Evolutionary conservation across 2,888 invertebrate genomes (phyloP).

Genomic region (Elmis aenea): DNA sequence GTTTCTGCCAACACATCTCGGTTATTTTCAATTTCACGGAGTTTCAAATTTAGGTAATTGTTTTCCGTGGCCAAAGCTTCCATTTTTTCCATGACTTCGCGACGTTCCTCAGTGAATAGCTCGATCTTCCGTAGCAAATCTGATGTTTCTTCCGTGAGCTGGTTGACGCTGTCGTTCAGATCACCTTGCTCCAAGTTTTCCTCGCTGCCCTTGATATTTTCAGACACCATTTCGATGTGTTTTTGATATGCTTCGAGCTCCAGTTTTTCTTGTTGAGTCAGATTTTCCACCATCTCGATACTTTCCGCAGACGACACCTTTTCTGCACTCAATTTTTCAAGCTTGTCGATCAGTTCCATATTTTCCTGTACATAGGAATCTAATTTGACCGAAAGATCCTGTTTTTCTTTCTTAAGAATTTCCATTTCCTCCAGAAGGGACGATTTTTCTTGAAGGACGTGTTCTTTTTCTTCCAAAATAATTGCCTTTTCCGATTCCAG

Average conservation of each 20-base stretch:
- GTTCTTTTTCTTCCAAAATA: slow-evolving; percentile 49
- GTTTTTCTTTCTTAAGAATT: slow-evolving; percentile 55
- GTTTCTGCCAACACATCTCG: slow-evolving; percentile 43
- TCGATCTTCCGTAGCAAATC: slow-evolving; percentile 65
- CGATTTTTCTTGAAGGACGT: slow-evolving; percentile 51
- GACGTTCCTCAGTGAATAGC: slow-evolving; percentile 61
- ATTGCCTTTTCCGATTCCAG: slow-evolving; percentile 51
- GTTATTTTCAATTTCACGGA: slow-evolving; percentile 49
- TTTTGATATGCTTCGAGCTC: slow-evolving; percentile 66
- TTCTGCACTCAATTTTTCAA: slow-evolving; percentile 66
- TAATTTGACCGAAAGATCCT: slow-evolving; percentile 56
- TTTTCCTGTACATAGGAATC: slow-evolving; percentile 68
- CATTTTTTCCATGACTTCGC: slow-evolving; percentile 67
- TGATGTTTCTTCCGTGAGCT: slow-evolving; percentile 58
- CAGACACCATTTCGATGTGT: slow-evolving; percentile 39
- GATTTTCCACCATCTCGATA: slow-evolving; percentile 67
- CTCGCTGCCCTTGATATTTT: slow-evolving; percentile 29
- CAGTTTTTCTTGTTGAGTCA: slow-evolving; percentile 65
- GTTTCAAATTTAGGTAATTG: slow-evolving; percentile 49
- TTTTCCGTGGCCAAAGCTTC: slow-evolving; percentile 59
- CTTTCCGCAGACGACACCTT: slow-evolving; percentile 73
- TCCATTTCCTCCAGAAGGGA: slow-evolving; percentile 55
- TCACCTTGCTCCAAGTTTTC: slow-evolving; percentile 41
- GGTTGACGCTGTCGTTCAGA: slow-evolving; percentile 53
- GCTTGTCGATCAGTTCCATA: slow-evolving; percentile 65